Base-by-base conservation (phyloP, 2,888 invertebrate species). In the Folsomia manolachei region DNA sequence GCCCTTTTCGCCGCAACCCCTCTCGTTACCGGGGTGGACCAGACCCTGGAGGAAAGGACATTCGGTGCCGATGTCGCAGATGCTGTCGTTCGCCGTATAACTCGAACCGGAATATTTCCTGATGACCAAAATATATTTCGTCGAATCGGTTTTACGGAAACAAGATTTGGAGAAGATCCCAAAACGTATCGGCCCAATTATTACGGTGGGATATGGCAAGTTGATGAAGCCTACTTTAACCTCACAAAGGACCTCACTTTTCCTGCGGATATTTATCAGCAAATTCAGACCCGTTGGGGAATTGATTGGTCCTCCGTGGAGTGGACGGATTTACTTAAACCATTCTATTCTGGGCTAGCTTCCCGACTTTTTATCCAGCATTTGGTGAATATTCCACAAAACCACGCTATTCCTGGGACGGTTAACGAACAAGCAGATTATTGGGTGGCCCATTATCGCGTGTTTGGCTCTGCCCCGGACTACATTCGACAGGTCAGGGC, bases 141-240 rank as follows among this genome's bases (percentile, higher is more conserved):
- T 1, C 21, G 77, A 26, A 39, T 73, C 1, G 74, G 73, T 4
- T 75, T 69, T 25, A 72, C 74, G 2, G 74, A 73, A 25, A 68
- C 73, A 1, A 23, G 65, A 27, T 77, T 71, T 27, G 77, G 77
- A 1, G 61, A 63, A 27, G 56, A 64, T n/a, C 18, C 25, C 1
- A 26, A 60, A 39, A 76, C 76, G 18, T 75, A 65, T 39, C 25
- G 65, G 7, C 19, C 52, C 18, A 63, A 24, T 11, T 72, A 64
- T 66, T 63, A 27, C 51, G 77, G 77, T 4, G 77, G 77, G 21
- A 77, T 77, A 21, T 77, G 77, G 77, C 71, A 75, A 63, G 68
- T 77, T 1, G 62, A 53, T 14, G 63, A 72, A 51, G n/a, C 25
- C 14, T 19, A 39, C 14, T 73, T 70, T 67, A 63, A 70, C 1